phyloP scores from a whole-genome alignment of 2,113 vertebrate genomes.

The Gavialis gangeticus region DNA sequence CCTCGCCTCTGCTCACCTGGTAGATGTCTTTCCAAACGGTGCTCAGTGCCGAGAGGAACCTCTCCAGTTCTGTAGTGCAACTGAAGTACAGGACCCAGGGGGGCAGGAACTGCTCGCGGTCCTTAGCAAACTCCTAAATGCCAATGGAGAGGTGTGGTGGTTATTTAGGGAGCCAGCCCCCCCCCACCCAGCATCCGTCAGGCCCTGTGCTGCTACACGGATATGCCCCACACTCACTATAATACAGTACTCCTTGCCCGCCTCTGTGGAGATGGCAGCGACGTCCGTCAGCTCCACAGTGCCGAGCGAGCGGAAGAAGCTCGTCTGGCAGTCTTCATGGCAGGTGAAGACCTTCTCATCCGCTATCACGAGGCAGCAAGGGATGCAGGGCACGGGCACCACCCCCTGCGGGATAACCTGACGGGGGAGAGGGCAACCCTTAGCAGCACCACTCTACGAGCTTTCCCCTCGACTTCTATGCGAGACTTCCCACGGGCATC shows the following conservation, averaged over 20 bases:
- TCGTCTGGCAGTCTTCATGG: slow-evolving; percentile 98
- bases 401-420: slow-evolving; percentile 93
- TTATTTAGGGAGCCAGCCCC: background rate
- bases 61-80: slow-evolving; percentile 89
- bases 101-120: slow-evolving; percentile 85
- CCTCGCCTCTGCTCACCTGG: slow-evolving; percentile 79
- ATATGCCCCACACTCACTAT: slow-evolving; percentile 82
- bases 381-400: slow-evolving; percentile 88
- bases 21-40: slow-evolving; percentile 86
- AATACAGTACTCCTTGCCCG: slow-evolving; percentile 90
- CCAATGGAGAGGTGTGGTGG: accelerated
- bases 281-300: slow-evolving; percentile 82
- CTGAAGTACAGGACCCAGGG: slow-evolving; percentile 96
- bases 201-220: accelerated
- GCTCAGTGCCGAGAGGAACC: slow-evolving; percentile 85
- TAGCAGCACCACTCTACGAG: background rate
- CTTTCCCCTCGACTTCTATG: background rate
- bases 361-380: slow-evolving; percentile 94
- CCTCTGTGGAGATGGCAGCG: slow-evolving; percentile 78
- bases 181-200: accelerated
- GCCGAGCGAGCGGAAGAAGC: slow-evolving; percentile 95
- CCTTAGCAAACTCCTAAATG: slow-evolving; percentile 90
- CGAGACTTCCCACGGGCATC: background rate
- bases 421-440: accelerated
- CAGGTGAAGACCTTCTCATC: slow-evolving; percentile 89